Conservation (phyloP, 2,797 vertebrate species). For the Oceanodroma leucorhoa region DNA sequence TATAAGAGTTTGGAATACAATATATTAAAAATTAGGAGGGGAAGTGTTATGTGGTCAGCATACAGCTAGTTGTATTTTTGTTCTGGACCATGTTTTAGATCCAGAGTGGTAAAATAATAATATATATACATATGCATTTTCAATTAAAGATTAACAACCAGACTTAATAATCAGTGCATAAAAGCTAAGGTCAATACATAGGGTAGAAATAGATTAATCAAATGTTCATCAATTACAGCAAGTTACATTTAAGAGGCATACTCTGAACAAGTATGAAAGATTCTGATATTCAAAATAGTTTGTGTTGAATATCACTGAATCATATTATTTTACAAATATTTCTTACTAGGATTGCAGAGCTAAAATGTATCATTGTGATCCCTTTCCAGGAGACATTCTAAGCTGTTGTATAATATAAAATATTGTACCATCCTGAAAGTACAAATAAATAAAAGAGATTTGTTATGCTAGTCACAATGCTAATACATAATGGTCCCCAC, state of each 20-base stretch:
- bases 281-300: not conserved
- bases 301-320: not conserved
- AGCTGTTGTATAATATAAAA: constrained; percentile 20
- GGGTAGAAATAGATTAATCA: not conserved
- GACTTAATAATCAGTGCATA: not conserved
- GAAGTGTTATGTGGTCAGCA: not conserved
- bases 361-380: not conserved
- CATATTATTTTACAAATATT: not conserved
- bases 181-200: accelerated
- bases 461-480: constrained; percentile 1
- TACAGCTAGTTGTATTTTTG: not conserved
- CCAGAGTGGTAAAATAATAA: not conserved
- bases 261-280: not conserved
- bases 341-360: not conserved
- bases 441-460: constrained; percentile 9
- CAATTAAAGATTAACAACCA: not conserved
- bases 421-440: not conserved
- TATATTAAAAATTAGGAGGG: not conserved
- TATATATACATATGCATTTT: not conserved
- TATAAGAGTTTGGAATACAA: not conserved
- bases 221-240: not conserved
- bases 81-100: not conserved
- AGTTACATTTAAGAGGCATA: not conserved
- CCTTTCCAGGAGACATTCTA: constrained; percentile 8
- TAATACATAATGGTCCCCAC: not conserved